Percentiles rank a stretch among this genome's conserved stretches.
These are phyloP conservation scores for Carlito syrichta DNA, from an alignment of 2,113 vertebrate species.

Conservation along the genomic window DNA sequence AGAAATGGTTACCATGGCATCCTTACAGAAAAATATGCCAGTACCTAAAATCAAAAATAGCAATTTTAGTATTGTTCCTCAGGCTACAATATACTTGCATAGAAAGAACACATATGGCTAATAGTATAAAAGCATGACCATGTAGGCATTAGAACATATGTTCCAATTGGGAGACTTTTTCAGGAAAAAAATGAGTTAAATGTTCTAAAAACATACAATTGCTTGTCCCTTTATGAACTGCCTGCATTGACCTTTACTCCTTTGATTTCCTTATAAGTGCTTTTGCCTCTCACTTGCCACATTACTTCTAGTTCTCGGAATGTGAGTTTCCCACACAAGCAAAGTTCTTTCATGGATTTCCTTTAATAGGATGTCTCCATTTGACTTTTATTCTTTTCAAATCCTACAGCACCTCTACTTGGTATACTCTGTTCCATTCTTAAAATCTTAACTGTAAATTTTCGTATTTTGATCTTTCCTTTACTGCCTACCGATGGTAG, in stretches of 20 bases:
- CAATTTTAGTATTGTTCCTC: conserved; percentile 5
- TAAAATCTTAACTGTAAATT: background rate
- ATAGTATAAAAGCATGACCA: background rate
- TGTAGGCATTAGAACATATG: background rate
- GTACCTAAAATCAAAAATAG: conserved; percentile 30
- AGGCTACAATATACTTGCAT: background rate
- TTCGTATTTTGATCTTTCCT: background rate
- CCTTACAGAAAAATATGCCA: background rate
- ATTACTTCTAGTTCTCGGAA: background rate
- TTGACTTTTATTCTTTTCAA: background rate
- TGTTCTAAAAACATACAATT: background rate
- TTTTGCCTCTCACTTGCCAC: background rate
- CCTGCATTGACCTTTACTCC: background rate
- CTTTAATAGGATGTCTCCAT: background rate
- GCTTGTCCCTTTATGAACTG: background rate
- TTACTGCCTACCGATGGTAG: background rate
- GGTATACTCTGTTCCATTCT: background rate
- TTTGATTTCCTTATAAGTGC: too few species aligned
- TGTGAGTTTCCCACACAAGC: background rate
- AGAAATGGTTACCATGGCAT: conserved; percentile 12
- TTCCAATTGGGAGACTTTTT: background rate
- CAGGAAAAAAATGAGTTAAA: background rate
- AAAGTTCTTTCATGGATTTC: background rate
- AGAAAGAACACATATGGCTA: background rate
- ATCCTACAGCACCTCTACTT: background rate